Conservation (phyloP, 2,113 vertebrate species). For the Microcebus murinus region DNA sequence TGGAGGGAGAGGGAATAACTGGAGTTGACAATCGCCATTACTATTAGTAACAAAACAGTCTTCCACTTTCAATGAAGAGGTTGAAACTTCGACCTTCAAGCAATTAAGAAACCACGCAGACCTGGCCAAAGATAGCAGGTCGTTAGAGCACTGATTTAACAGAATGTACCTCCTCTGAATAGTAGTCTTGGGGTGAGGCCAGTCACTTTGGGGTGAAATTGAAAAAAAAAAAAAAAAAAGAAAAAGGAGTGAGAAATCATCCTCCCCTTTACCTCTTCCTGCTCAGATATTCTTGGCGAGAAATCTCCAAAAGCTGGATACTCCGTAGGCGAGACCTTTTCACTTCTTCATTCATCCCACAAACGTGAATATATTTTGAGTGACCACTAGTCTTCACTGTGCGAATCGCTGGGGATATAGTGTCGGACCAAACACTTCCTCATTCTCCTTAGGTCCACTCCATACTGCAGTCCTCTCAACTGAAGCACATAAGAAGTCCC, state of each 20-base stretch:
- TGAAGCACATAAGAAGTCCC: not conserved
- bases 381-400: not conserved
- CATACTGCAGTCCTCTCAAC: not conserved
- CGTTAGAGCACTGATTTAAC: not conserved
- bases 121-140: not conserved
- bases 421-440: not conserved
- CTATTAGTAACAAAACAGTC: not conserved
- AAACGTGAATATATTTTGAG: not conserved
- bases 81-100: not conserved
- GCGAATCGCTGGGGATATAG: not conserved
- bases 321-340: not conserved
- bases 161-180: not conserved
- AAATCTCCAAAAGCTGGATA: not conserved
- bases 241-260: not conserved
- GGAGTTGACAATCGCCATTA: not conserved
- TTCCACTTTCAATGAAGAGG: not conserved
- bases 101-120: not conserved
- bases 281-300: not conserved
- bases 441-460: not conserved
- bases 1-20: not conserved
- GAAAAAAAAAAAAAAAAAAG: not conserved
- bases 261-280: not conserved
- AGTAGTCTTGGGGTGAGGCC: not conserved
- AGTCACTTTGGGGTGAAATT: not conserved
- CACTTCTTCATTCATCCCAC: not conserved